A percentile compares a stretch with the other conserved stretches of the same genome.
Evolutionary conservation across 1,140 invertebrate genomes (phyloP).

Genomic region (Drosophila quadrilineata): DNA sequence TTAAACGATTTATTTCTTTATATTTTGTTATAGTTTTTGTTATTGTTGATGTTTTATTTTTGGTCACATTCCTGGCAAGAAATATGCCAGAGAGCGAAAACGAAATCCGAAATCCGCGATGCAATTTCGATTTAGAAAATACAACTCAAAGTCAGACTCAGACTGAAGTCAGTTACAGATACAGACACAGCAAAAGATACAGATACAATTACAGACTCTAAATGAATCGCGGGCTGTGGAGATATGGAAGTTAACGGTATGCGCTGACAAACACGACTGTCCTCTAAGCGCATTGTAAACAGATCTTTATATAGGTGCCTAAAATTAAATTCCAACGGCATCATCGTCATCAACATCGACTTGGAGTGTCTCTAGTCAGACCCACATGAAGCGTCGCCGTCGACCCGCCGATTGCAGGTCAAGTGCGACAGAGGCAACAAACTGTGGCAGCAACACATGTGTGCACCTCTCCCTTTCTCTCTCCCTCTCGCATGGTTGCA

Average conservation of each 20-base stretch:
- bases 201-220: background rate
- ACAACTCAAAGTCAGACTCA: constrained; percentile 5
- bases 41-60: constrained; percentile 10
- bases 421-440: constrained; percentile 30
- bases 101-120: constrained; percentile 36
- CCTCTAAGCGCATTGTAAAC: constrained; percentile 64
- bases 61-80: constrained; percentile 44
- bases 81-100: constrained; percentile 34
- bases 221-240: background rate
- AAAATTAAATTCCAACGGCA: constrained; percentile 64
- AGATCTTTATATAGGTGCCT: constrained; percentile 75
- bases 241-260: constrained; percentile 41
- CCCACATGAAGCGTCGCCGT: constrained; percentile 69
- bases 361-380: constrained; percentile 36
- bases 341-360: too few relatives aligned
- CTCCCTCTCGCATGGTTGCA: constrained; percentile 57
- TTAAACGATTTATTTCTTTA: constrained; percentile 54
- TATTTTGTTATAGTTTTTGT: constrained; percentile 10
- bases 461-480: constrained; percentile 44
- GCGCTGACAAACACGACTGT: constrained; percentile 63
- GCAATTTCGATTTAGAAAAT: constrained; percentile 36
- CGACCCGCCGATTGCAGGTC: constrained; percentile 52
- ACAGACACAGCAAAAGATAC: background rate
- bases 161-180: background rate
- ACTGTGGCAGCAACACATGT: constrained; percentile 56